Base-by-base conservation (phyloP, 2,797 vertebrate species). In the Poeciliopsis gracilis region DNA sequence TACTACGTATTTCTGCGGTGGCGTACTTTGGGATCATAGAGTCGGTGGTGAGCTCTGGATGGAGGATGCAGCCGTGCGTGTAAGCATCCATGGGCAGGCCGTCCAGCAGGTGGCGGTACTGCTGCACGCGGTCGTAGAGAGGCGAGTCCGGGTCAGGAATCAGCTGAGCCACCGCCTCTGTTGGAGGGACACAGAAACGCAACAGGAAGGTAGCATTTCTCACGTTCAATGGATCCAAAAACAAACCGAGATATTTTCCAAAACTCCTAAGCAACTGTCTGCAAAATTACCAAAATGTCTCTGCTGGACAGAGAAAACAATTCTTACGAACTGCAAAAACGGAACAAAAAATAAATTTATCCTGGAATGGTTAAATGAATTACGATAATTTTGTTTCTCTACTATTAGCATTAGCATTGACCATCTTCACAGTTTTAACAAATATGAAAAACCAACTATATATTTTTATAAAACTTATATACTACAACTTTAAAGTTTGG, bases 11-110 rank as follows among this genome's bases (percentile, higher is more conserved):
- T 96, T 99, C 98, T 84, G 97, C 97, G 28, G 98, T 99, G 95
- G 98, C 98, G 75, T 99, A 99, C 97, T 99, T 99, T 96, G 98
- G 98, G 95, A 99, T 99, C 98, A 99, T 99, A 92, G 98, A 99
- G 96, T 99, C 98, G 0, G 96, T 97, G 92, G 98, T 99, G 94
- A 99, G 97, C 93, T 99, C 98, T 0, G 98, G 98, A 86, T 99
- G 98, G 83, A 99, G 97, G 95, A 99, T 99, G 94, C 98, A 99
- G 94, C 98, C 98, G 3, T 99, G 98, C 0, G 98, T 99, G 96
- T 99, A 99, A 78, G 97, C 98, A 0, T 99, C 98, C 98, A 99
- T 99, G 84, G 98, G 98, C 76, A 99, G 95, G 0, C 96, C 97
- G 23, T 99, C 98, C 93, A 99, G 95, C 49, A 99, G 96, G 88